phyloP scores from a whole-genome alignment of 1,140 invertebrate species.

The Eciton burchellii region DNA sequence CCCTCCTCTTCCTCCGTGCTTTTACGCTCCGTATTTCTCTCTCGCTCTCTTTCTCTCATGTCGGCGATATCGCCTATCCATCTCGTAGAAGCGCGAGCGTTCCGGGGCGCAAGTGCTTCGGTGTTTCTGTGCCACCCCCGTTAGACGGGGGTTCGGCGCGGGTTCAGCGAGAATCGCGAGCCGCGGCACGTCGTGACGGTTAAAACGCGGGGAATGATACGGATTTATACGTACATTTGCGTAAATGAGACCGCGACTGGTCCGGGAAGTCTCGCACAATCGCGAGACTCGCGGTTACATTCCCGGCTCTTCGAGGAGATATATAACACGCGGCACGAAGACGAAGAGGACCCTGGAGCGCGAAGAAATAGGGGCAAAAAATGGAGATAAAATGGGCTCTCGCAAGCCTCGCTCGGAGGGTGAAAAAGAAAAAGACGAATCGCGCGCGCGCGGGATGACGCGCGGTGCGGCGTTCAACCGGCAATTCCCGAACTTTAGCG shows the following conservation, averaged over 20 bases:
- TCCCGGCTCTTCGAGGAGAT: background rate
- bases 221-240: background rate
- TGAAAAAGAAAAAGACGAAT: conserved; percentile 29
- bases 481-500: conserved; percentile 2
- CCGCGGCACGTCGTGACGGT: background rate
- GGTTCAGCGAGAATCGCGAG: background rate
- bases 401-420: conserved; percentile 5
- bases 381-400: conserved; percentile 13
- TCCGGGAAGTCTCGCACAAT: background rate
- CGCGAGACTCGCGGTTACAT: background rate
- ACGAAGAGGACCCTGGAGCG: background rate
- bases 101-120: background rate
- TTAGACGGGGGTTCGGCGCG: background rate
- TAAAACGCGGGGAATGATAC: background rate
- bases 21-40: conserved; percentile 25
- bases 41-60: conserved; percentile 12
- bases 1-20: no score
- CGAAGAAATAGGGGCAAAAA: background rate
- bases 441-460: background rate
- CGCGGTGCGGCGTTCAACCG: background rate
- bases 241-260: no score
- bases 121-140: background rate
- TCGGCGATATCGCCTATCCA: conserved; percentile 29
- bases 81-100: conserved; percentile 1
- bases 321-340: background rate